These are phyloP conservation scores for Euwallacea fornicatus DNA, from an alignment of 1,140 invertebrate species.

Conservation along the genomic window DNA sequence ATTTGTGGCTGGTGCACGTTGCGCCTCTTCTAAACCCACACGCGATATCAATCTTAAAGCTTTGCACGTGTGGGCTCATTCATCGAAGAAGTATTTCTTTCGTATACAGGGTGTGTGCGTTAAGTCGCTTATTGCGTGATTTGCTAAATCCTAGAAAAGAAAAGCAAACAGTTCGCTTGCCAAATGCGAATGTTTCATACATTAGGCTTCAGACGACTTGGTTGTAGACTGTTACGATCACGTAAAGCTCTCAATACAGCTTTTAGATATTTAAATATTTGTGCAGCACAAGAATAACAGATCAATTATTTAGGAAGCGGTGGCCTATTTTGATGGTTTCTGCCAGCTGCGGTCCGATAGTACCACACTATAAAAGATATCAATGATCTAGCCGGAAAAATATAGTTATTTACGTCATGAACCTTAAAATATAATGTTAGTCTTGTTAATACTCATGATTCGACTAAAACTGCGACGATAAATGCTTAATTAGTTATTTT, in stretches of 20 bases:
- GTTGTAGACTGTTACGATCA: not conserved
- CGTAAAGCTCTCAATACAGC: not conserved
- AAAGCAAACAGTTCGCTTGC: not conserved
- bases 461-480: no score
- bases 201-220: no score
- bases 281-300: conserved; percentile 1
- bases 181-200: not conserved
- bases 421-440: no score
- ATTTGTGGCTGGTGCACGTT: not conserved
- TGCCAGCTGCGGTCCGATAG: not conserved
- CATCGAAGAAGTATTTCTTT: not conserved
- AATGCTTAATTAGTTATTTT: no score
- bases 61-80: not conserved
- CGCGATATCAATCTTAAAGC: conserved; percentile 1
- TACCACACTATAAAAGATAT: not conserved
- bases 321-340: not conserved
- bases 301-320: conserved; percentile 1
- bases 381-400: no score
- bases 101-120: not conserved
- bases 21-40: not conserved
- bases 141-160: no score
- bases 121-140: not conserved
- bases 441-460: no score
- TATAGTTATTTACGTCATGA: no score
- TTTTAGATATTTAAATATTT: conserved; percentile 5